phyloP scores from a whole-genome alignment of 2,113 vertebrate genomes.

The Xyliphius kryptos region DNA sequence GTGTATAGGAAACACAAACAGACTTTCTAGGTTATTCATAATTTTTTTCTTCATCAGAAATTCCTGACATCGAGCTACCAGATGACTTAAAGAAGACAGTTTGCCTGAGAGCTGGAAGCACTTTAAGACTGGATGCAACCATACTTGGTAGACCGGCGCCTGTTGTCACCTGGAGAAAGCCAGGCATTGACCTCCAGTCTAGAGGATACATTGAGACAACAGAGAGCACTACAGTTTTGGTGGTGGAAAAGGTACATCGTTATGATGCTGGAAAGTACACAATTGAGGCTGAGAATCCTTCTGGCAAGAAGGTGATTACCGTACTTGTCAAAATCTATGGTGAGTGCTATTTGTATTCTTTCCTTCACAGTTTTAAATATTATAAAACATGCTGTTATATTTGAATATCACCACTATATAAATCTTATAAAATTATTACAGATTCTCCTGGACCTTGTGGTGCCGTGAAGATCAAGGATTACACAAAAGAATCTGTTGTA shows the following conservation, averaged over 20 bases:
- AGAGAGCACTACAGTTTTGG: constrained; percentile 80
- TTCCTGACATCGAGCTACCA: constrained; percentile 87
- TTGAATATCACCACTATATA: not conserved
- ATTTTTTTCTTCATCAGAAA: constrained; percentile 66
- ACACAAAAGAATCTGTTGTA: constrained; percentile 89
- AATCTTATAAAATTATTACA: constrained; percentile 50
- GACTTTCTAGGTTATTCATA: no score
- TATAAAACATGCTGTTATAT: not conserved
- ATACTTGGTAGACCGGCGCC: constrained; percentile 84
- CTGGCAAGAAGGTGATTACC: constrained; percentile 88
- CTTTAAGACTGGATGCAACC: constrained; percentile 81
- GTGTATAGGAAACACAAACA: not conserved
- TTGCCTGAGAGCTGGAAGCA: constrained; percentile 84
- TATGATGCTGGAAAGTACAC: constrained; percentile 95
- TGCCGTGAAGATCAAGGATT: constrained; percentile 87
- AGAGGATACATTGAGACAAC: constrained; percentile 89
- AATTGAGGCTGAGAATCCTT: constrained; percentile 94
- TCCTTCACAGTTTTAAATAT: not conserved
- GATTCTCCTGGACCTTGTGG: constrained; percentile 92
- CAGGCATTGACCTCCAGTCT: constrained; percentile 81
- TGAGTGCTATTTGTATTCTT: constrained; percentile 54
- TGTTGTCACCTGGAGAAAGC: constrained; percentile 84
- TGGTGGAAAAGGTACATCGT: constrained; percentile 88
- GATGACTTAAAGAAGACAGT: constrained; percentile 94
- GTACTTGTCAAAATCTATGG: constrained; percentile 93